Evolutionary conservation across 2,888 invertebrate species (phyloP).

Genomic region (Balanococcus diminutus): DNA sequence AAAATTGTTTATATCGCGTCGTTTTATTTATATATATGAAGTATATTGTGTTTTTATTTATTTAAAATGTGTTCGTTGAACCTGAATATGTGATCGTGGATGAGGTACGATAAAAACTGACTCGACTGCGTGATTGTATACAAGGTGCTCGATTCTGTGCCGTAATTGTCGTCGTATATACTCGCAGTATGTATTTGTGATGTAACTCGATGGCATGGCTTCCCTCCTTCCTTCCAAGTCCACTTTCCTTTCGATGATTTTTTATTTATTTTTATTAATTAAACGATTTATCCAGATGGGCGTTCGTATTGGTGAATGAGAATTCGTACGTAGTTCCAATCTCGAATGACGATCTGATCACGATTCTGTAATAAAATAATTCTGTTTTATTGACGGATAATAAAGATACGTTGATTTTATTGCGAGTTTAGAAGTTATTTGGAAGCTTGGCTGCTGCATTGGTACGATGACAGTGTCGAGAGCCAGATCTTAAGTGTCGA

Average conservation of each 20-base stretch:
- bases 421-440: not conserved
- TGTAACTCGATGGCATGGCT: not conserved
- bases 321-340: not conserved
- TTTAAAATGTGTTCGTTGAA: constrained; percentile 25
- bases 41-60: not conserved
- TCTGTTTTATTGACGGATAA: not conserved
- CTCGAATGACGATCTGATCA: not conserved
- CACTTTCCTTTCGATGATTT: not conserved
- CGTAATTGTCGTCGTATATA: not conserved
- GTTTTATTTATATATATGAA: not conserved
- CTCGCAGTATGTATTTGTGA: not conserved
- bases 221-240: not conserved
- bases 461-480: not conserved
- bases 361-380: not conserved
- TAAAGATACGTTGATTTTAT: constrained; percentile 31
- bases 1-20: not conserved
- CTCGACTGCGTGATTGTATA: not conserved
- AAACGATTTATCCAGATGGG: not conserved
- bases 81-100: not conserved
- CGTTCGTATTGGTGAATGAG: not conserved
- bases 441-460: not conserved
- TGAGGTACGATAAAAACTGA: not conserved
- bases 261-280: too few relatives aligned
- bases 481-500: not conserved
- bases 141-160: not conserved